Conservation (phyloP, 2,797 vertebrate genomes). For the Balearica regulorum region DNA sequence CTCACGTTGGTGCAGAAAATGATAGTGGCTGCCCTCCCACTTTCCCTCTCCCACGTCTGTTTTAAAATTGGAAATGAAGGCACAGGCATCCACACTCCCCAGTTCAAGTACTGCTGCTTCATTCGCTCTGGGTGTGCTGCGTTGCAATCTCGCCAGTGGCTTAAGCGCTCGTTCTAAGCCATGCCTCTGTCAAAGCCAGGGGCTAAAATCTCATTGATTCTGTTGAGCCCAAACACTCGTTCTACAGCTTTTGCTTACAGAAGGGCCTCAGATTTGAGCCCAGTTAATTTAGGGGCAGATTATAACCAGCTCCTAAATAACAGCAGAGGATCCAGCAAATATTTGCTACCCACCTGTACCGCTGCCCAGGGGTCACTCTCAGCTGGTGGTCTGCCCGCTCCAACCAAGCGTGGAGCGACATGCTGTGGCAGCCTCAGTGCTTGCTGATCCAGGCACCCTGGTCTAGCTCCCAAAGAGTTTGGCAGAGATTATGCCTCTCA, state of each 20-base stretch:
- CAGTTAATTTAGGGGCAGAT: not conserved
- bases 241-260: not conserved
- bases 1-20: slow-evolving; percentile 16
- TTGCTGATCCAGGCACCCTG: not conserved
- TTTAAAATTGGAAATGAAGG: slow-evolving; percentile 39
- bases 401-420: rapidly evolving
- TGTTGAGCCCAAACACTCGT: not conserved
- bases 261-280: not conserved
- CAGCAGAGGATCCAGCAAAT: not conserved
- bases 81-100: not conserved
- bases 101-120: not conserved
- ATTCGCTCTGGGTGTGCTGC: not conserved
- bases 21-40: slow-evolving; percentile 13
- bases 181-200: not conserved
- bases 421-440: not conserved
- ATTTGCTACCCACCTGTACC: not conserved
- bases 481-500: not conserved
- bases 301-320: not conserved
- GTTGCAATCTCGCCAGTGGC: not conserved
- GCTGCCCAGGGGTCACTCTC: not conserved
- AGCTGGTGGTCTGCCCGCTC: not conserved
- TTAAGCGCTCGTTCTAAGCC: not conserved
- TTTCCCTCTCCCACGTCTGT: not conserved
- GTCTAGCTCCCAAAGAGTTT: not conserved
- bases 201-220: not conserved